Percentiles rank a stretch among this genome's conserved stretches.
Evolutionary conservation across 2,888 invertebrate species (phyloP).

Genomic region (Hipparchia semele): DNA sequence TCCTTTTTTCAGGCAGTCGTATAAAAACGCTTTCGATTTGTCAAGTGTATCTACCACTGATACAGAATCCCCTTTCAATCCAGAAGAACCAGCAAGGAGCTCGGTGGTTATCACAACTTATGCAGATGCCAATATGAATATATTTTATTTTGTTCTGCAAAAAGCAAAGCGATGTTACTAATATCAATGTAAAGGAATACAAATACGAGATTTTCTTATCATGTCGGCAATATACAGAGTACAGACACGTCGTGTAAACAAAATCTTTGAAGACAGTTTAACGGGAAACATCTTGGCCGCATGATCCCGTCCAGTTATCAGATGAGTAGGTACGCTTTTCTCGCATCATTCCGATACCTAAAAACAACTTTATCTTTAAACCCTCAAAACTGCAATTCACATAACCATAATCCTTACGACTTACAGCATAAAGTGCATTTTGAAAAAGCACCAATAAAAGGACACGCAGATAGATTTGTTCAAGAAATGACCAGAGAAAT

Average conservation of each 20-base stretch:
- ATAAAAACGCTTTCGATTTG: no score
- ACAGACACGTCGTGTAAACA: constrained; percentile 24
- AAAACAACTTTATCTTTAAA: constrained; percentile 8
- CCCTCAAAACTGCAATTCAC: not conserved
- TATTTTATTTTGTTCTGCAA: not conserved
- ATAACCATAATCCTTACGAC: not conserved
- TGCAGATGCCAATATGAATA: not conserved
- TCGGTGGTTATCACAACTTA: not conserved
- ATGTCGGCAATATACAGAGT: constrained; percentile 22
- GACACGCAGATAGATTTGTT: constrained; percentile 8
- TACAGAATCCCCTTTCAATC: no score
- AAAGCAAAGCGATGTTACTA: not conserved
- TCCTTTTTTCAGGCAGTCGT: no score
- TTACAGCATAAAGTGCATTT: constrained; percentile 11
- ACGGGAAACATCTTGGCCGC: constrained; percentile 24
- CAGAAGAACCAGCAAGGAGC: not conserved
- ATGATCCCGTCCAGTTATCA: constrained; percentile 34
- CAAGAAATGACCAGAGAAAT: constrained; percentile 30
- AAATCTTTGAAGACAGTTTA: constrained; percentile 29
- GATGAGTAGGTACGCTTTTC: constrained; percentile 35
- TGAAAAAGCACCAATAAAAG: not conserved
- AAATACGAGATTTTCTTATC: constrained; percentile 19
- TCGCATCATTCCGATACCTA: constrained; percentile 31
- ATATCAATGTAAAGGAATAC: constrained; percentile 3
- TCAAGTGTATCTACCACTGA: no score